These are phyloP conservation scores for Lepidostoma basale DNA, from an alignment of 1,140 invertebrate genomes.

Conservation along the genomic window DNA sequence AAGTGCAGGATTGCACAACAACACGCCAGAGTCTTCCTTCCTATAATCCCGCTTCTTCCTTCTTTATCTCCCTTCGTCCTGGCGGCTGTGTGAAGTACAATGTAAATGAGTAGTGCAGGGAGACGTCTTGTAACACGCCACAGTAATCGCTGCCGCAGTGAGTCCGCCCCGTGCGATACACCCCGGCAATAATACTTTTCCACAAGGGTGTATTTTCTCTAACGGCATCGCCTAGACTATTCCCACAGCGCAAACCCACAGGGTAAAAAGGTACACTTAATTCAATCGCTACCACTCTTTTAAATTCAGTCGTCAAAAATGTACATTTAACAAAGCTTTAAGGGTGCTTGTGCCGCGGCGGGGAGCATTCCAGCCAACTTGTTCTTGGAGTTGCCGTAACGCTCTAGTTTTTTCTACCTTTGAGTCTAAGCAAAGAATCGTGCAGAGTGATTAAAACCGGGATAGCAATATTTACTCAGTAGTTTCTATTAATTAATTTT, in stretches of 20 bases:
- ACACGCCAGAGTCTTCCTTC: background rate
- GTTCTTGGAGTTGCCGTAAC: too few relatives aligned
- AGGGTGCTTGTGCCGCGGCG: background rate
- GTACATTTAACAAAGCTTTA: background rate
- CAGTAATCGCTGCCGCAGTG: slow-evolving; percentile 13
- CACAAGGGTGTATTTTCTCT: background rate
- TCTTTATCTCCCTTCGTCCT: background rate
- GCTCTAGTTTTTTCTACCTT: too few relatives aligned
- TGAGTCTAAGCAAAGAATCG: too few relatives aligned
- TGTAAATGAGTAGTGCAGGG: slow-evolving; percentile 20
- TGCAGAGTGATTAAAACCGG: too few relatives aligned
- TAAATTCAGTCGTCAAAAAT: background rate
- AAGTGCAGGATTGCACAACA: background rate
- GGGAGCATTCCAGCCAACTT: too few relatives aligned
- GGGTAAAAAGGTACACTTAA: slow-evolving; percentile 16
- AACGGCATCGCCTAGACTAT: background rate
- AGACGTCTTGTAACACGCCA: slow-evolving; percentile 13
- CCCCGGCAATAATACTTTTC: slow-evolving; percentile 14
- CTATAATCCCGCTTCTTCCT: background rate
- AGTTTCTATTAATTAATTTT: too few relatives aligned
- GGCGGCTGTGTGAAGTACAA: background rate
- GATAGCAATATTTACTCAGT: too few relatives aligned
- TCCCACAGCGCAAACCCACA: background rate
- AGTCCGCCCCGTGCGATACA: slow-evolving; percentile 10
- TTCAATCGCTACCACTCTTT: background rate